phyloP scores from a whole-genome alignment of 2,797 vertebrate genomes.

The Etheostoma perlongum region DNA sequence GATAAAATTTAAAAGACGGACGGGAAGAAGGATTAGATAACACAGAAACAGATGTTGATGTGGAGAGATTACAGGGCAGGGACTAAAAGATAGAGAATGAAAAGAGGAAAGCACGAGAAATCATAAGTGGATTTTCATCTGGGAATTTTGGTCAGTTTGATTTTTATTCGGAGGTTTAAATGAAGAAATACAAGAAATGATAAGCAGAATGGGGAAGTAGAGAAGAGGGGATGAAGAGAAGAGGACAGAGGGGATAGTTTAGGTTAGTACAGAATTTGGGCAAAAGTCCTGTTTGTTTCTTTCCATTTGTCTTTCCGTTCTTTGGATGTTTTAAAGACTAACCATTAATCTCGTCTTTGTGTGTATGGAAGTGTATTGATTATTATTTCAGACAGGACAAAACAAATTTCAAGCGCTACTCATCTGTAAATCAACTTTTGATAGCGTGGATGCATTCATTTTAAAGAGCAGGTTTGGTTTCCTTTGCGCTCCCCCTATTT shows the following conservation, averaged over 20 bases:
- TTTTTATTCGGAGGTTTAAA: background rate
- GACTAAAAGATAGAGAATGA: background rate
- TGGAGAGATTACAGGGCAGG: constrained; percentile 9
- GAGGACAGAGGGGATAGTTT: background rate
- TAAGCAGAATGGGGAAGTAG: background rate
- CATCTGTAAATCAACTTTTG: background rate
- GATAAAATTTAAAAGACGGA: background rate
- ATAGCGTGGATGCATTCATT: background rate
- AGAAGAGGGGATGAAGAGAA: background rate
- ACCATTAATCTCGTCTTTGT: background rate
- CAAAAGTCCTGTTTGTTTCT: background rate
- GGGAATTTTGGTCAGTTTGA: background rate
- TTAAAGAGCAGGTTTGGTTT: background rate
- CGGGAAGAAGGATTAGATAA: background rate
- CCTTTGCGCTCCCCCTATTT: background rate
- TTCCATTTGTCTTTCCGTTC: background rate
- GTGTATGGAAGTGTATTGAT: background rate
- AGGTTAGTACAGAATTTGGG: background rate
- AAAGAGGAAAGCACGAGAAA: background rate
- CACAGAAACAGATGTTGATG: constrained; percentile 12
- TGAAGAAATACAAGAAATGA: background rate
- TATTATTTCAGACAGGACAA: background rate
- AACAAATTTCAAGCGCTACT: background rate
- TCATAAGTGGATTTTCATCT: background rate
- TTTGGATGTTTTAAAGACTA: background rate